A percentile compares a stretch with the other conserved stretches of the same genome.
These are phyloP conservation scores for Aplysia californica DNA, from an alignment of 1,140 invertebrate species.

Conservation along the genomic window DNA sequence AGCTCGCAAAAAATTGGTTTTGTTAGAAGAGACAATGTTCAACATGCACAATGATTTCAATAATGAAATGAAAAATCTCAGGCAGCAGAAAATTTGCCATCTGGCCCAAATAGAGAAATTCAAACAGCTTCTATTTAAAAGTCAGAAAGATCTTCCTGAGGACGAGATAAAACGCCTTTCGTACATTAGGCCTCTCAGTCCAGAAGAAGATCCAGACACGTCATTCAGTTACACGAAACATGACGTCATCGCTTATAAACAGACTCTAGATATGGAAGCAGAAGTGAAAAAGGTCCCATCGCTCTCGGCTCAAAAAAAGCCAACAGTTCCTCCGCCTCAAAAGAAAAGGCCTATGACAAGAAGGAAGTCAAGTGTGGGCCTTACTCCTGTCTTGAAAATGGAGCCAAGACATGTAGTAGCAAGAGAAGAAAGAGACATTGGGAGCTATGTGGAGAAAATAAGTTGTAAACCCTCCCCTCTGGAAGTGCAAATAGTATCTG, in stretches of 20 bases:
- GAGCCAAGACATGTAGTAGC: not conserved
- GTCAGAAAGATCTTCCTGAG: not conserved
- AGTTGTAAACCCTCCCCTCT: not conserved
- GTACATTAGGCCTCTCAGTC: not conserved
- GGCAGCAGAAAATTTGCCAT: not conserved
- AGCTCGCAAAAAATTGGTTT: not conserved
- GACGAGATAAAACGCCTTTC: too few species aligned
- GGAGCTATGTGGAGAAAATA: slow-evolving; percentile 4
- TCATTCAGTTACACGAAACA: slow-evolving; percentile 4
- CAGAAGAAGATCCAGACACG: slow-evolving; percentile 1
- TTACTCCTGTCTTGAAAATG: not conserved
- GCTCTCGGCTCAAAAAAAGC: not conserved
- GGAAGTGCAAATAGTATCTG: not conserved
- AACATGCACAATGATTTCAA: slow-evolving; percentile 14
- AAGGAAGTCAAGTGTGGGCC: not conserved
- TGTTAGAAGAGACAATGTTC: slow-evolving; percentile 14
- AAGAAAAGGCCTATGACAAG: not conserved
- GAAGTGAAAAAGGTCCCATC: not conserved
- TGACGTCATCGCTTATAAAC: slow-evolving; percentile 1
- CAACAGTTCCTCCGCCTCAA: not conserved
- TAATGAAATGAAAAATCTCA: not conserved
- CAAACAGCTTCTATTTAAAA: not conserved
- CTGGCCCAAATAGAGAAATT: not conserved
- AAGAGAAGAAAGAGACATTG: not conserved
- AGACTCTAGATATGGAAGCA: not conserved